phyloP scores from a whole-genome alignment of 2,888 invertebrate species.

The Idaea aversata region DNA sequence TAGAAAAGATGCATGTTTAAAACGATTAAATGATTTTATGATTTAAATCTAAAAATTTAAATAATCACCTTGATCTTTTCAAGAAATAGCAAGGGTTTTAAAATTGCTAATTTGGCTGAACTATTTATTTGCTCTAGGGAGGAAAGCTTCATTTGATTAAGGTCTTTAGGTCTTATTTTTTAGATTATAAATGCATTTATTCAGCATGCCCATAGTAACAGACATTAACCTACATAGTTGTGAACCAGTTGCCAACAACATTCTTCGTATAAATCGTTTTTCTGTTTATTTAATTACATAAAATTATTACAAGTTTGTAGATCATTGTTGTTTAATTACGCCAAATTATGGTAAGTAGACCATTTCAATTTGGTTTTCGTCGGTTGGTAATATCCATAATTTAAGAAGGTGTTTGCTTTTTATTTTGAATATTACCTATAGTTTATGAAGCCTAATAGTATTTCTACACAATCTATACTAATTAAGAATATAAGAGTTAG shows the following conservation, averaged over 20 bases:
- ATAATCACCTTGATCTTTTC: too few species aligned
- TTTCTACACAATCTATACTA: too few species aligned
- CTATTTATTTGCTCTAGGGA: too few species aligned
- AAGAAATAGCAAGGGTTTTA: too few species aligned
- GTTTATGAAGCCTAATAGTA: too few species aligned
- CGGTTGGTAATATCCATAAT: neutral
- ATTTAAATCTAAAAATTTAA: too few species aligned
- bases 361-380: conserved; percentile 1
- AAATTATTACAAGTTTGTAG: conserved; percentile 22
- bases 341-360: neutral
- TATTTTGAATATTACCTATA: neutral
- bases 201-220: conserved; percentile 11
- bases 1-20: too few species aligned
- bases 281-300: conserved; percentile 26
- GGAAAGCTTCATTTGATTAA: neutral
- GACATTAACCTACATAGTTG: conserved; percentile 50
- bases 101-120: too few species aligned
- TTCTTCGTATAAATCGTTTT: conserved; percentile 29
- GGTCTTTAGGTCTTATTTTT: neutral
- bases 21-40: too few species aligned
- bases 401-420: neutral
- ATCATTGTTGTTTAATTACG: conserved; percentile 8
- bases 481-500: too few species aligned
- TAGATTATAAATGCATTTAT: neutral
- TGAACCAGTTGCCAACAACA: conserved; percentile 29